Conservation (phyloP, 2,888 invertebrate genomes). For the Parthenolecanium corni region DNA sequence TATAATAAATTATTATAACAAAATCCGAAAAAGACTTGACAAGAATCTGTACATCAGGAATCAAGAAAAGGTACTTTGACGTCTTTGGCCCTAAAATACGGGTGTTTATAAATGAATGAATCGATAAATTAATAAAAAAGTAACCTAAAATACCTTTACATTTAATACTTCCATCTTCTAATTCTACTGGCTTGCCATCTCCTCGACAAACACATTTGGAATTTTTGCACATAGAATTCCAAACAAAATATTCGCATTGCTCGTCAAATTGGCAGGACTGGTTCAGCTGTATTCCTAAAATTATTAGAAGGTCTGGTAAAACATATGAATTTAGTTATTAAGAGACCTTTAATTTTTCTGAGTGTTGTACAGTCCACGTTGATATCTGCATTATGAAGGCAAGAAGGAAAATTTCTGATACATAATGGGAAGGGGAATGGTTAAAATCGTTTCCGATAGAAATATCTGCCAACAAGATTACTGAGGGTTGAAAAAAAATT, state of each 20-base stretch:
- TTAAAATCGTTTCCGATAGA: no score
- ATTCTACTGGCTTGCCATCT: conserved; percentile 59
- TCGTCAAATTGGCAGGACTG: conserved; percentile 71
- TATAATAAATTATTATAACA: no score
- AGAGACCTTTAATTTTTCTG: no score
- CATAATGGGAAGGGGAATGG: no score
- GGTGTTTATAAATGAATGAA: not conserved
- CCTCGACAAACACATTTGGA: conserved; percentile 65
- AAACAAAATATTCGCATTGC: conserved; percentile 63
- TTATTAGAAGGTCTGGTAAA: no score
- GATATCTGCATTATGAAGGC: no score
- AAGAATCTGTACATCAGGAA: not conserved
- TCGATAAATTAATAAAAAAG: not conserved
- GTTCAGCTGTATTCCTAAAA: conserved; percentile 65
- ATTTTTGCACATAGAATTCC: conserved; percentile 68
- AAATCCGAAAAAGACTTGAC: not conserved
- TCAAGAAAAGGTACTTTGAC: not conserved
- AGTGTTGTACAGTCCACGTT: no score
- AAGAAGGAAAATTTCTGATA: no score
- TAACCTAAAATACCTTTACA: conserved; percentile 54
- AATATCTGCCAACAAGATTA: no score
- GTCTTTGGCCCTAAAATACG: not conserved
- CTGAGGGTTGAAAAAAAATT: no score
- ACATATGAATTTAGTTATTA: no score
- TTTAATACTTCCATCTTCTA: conserved; percentile 56